These are phyloP conservation scores for Limanda limanda DNA, from an alignment of 2,113 vertebrate species.

Conservation along the genomic window DNA sequence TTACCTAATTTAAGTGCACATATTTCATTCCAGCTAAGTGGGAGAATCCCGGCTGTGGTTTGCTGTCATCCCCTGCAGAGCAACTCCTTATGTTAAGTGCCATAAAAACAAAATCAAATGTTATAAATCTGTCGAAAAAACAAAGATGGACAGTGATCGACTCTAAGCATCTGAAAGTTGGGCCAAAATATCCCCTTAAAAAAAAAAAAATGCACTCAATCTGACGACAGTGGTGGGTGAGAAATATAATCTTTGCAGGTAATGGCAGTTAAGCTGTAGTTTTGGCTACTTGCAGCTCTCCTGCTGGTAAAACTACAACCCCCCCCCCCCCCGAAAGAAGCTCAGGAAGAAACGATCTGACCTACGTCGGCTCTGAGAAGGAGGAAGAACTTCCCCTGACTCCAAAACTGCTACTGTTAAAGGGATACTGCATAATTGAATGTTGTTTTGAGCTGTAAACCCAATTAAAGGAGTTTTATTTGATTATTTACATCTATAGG, in stretches of 20 bases:
- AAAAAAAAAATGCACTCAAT: background rate
- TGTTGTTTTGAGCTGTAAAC: no score
- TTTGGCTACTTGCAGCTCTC: background rate
- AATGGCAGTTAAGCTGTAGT: background rate
- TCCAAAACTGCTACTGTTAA: no score
- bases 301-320: background rate
- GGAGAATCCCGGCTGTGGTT: background rate
- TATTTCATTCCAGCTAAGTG: no score
- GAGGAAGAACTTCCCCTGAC: background rate
- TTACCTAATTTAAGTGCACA: background rate
- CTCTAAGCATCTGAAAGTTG: background rate
- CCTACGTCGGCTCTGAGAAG: background rate
- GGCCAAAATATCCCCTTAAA: background rate
- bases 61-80: background rate
- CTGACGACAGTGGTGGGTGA: background rate
- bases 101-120: background rate
- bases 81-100: background rate
- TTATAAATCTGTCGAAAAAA: background rate
- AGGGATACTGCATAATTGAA: no score
- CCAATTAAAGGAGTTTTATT: no score
- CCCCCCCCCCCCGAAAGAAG: background rate
- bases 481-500: no score
- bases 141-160: background rate
- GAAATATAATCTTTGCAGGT: background rate
- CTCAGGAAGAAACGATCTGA: background rate